Evolutionary conservation across 2,113 vertebrate species (phyloP).

Genomic region (Antechinus stuartii): DNA sequence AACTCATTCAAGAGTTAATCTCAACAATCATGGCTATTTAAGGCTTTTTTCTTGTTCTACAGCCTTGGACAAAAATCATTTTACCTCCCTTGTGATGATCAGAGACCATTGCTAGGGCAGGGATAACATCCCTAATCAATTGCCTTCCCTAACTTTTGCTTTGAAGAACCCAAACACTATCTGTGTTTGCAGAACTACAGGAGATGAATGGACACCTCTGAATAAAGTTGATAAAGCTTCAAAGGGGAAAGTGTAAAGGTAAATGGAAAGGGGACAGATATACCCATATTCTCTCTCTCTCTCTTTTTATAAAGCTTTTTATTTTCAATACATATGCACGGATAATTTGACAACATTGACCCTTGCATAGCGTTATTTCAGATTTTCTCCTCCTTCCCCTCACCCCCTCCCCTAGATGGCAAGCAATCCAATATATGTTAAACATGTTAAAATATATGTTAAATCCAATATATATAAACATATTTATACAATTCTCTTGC

Average conservation of each 20-base stretch:
- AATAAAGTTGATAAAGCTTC: not conserved
- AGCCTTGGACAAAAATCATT: not conserved
- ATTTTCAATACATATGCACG: too few species aligned
- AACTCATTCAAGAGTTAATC: not conserved
- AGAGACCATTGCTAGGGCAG: not conserved
- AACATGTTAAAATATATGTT: too few species aligned
- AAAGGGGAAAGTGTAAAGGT: not conserved
- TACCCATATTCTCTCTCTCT: too few species aligned
- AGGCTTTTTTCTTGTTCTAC: not conserved
- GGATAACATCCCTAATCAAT: not conserved
- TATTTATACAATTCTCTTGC: too few species aligned
- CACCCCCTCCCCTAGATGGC: too few species aligned
- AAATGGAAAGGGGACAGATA: not conserved
- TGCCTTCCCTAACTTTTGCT: not conserved
- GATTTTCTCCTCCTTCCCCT: too few species aligned
- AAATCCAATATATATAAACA: too few species aligned
- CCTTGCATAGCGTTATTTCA: too few species aligned
- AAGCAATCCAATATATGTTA: too few species aligned
- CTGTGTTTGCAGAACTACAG: not conserved
- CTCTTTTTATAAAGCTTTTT: too few species aligned
- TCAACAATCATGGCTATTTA: not conserved
- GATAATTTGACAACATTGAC: too few species aligned
- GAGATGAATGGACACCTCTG: not conserved
- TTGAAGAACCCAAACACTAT: not conserved
- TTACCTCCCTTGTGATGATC: not conserved